These are phyloP conservation scores for Opisthocomus hoazin DNA, from an alignment of 2,113 vertebrate species.

Conservation along the genomic window DNA sequence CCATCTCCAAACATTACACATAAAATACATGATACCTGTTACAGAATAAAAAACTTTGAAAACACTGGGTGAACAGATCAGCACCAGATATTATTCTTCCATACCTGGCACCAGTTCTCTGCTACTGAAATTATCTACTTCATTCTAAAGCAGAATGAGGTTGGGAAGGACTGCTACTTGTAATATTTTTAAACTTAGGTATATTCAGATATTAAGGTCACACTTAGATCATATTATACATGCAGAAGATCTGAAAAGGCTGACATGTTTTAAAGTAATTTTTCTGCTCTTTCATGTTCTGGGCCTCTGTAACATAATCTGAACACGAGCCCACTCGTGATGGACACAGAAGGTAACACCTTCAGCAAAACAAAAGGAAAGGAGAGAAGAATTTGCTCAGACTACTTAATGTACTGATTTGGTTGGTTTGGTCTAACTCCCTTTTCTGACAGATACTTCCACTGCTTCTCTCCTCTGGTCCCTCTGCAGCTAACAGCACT, in stretches of 20 bases:
- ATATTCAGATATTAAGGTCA: too few relatives aligned
- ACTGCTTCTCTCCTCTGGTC: background rate
- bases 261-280: background rate
- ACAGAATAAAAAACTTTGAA: background rate
- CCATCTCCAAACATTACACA: background rate
- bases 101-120: background rate
- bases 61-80: background rate
- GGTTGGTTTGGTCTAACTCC: background rate
- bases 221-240: background rate
- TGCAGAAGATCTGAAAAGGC: background rate
- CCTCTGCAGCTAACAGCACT: background rate
- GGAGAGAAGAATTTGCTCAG: background rate
- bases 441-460: background rate
- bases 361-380: background rate
- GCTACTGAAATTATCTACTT: background rate
- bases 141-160: background rate
- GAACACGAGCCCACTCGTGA: background rate
- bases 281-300: background rate
- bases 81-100: background rate
- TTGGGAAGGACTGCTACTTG: background rate
- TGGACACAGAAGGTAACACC: background rate
- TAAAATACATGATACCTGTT: background rate
- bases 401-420: background rate
- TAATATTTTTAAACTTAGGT: background rate
- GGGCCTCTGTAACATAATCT: background rate